phyloP scores from a whole-genome alignment of 2,113 vertebrate genomes.

The Amphiprion percula region DNA sequence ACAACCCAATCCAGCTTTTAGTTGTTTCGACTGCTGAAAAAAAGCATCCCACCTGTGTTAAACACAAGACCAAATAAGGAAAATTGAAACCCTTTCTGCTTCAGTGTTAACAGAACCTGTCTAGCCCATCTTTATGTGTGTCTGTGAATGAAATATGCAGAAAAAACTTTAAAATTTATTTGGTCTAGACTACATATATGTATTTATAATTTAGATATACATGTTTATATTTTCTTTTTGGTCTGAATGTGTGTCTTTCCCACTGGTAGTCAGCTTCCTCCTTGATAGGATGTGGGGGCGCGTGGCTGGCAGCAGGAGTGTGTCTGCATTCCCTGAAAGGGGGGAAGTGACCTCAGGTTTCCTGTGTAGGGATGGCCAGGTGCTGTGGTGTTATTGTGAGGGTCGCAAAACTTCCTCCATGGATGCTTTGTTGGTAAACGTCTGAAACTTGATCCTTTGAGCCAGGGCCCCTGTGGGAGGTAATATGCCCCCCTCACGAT shows the following conservation, averaged over 20 bases:
- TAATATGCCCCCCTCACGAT: conserved; percentile 45
- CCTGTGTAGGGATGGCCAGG: conserved; percentile 80
- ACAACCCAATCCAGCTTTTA: conserved; percentile 29
- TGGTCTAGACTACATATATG: background rate
- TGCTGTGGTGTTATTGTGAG: conserved; percentile 77
- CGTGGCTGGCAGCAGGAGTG: conserved; percentile 70
- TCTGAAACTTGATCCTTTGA: conserved; percentile 79
- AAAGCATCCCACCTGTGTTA: conserved; percentile 42
- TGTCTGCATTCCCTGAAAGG: conserved; percentile 71
- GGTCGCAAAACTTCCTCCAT: conserved; percentile 79
- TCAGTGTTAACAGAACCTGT: conserved; percentile 29
- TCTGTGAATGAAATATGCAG: conserved; percentile 2
- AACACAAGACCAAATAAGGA: conserved; percentile 38
- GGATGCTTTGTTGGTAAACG: conserved; percentile 79
- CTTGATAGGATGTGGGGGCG: conserved; percentile 47
- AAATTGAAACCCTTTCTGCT: conserved; percentile 6
- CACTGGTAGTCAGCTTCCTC: conserved; percentile 11
- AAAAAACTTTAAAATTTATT: background rate
- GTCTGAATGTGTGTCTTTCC: background rate
- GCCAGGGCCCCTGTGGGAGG: conserved; percentile 72
- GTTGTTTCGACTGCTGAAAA: conserved; percentile 29
- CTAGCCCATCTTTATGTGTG: background rate
- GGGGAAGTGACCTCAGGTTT: conserved; percentile 83
- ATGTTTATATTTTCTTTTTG: conserved; percentile 15
- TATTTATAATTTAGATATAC: background rate